Evolutionary conservation across 2,113 vertebrate species (phyloP).

Genomic region (Eulemur rufifrons): DNA sequence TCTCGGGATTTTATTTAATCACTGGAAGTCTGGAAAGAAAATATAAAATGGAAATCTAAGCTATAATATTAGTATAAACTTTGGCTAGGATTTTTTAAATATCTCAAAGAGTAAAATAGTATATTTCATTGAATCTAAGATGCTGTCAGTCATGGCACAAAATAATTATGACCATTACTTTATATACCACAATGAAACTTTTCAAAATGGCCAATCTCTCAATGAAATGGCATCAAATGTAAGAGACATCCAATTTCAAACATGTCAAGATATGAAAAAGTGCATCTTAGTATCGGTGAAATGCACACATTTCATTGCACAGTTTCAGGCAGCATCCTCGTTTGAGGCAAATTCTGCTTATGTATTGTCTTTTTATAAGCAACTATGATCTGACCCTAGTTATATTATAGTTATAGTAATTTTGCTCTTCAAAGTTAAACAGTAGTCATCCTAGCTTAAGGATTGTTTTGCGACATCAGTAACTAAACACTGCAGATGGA

Average conservation of each 20-base stretch:
- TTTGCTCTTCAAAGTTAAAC: slow-evolving; percentile 36
- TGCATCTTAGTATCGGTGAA: not conserved
- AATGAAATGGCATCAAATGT: not conserved
- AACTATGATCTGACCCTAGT: not conserved
- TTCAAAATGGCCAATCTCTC: not conserved
- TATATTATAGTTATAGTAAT: slow-evolving; percentile 38
- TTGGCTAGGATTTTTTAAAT: not conserved
- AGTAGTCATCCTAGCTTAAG: slow-evolving; percentile 8
- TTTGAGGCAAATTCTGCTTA: not conserved
- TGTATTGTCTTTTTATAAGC: slow-evolving; percentile 32
- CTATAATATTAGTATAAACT: not conserved
- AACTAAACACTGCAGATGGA: slow-evolving; percentile 34
- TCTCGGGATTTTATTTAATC: not conserved
- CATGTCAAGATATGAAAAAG: not conserved
- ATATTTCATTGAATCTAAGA: not conserved
- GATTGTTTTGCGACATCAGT: slow-evolving; percentile 36
- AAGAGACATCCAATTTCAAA: not conserved
- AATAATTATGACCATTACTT: not conserved
- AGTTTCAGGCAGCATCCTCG: not conserved
- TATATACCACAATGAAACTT: not conserved
- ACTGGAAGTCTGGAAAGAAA: not conserved
- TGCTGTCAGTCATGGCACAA: not conserved
- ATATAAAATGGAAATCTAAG: not conserved
- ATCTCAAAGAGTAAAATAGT: not conserved
- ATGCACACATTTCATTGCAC: not conserved